Base-by-base conservation (phyloP, 2,888 invertebrate genomes). In the Leptopterna dolabrata region DNA sequence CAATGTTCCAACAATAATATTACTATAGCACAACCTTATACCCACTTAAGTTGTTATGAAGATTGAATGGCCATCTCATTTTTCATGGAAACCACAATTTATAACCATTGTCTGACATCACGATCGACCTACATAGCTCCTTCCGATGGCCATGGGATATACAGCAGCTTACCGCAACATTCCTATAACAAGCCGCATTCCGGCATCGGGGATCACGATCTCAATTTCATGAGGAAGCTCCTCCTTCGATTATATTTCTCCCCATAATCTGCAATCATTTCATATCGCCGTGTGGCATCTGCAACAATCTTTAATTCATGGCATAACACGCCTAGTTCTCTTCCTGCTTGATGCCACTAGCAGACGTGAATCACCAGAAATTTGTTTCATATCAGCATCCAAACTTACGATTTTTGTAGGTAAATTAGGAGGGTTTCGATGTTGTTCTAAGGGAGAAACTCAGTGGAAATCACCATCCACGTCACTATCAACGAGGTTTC, bases 191-290 rank as follows among this genome's bases (percentile, higher is more conserved):
- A 73, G 30, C 73, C 36, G 41, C 73, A 73, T 73, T 73, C 73
- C 73, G 41, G 19, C 36, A 19, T 63, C 24, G 24, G 63, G 1
- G 63, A 63, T 73, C 41, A n/a, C 36, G 19, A 73, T 73, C 73
- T 73, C 73, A 73, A 73, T 73, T 73, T 73, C 73, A 73, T 73
- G 73, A 73, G 73, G 73, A 73, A 73, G 73, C 73, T 73, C 41
- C 73, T 73, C 73, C 73, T 73, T 73, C 63, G 24, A 63, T 19
- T 24, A 63, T 63, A 63, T 63, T 63, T 63, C 47, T 63, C 27
- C 63, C 11, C 36, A 30, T 73, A 36, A 73, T 36, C 73, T 36
- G 73, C 30, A 73, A 73, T 73, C 36, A 73, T 24, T 24, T 63
- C 63, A 63, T 63, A 63, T 73, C 16, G 19, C 11, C 30, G 73